Base-by-base conservation (phyloP, 1,140 invertebrate species). In the Drosophila fuyamai region DNA sequence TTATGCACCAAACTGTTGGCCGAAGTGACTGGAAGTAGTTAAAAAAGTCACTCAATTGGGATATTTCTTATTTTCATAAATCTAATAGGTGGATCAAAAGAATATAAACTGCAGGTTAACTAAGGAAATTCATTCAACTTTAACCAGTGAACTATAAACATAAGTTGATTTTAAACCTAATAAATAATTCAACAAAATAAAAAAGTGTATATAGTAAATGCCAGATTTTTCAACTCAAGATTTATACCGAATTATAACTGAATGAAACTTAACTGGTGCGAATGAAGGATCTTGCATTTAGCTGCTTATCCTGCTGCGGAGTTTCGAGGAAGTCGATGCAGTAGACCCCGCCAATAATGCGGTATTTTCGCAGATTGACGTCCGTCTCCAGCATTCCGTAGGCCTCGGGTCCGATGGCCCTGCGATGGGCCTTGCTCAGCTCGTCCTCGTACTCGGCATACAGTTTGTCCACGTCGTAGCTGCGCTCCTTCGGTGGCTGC, bases 281-380 rank as follows among this genome's bases (percentile, higher is more conserved):
- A 51, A 92, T 88, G 9, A 91, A 92, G 14, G 90, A 86, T 16
- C 72, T 67, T 0, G 80, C 79, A 57, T 94, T 35, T 92, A 95
- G 60, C 56, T 86, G 81, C 44, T 91, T 91, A 46, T 92, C 92
- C 80, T 96, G 96, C 1, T 95, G 94, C 1, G 95, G 95, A 40
- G 95, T 95, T 58, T 95, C 92, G 40, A 95, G 91, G 35, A 96
- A 92, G 85, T 96, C 94, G 10, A 96, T 92, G 71, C 94, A 94
- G 83, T 94, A 95, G 10, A 95, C 93, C 1, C 95, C 95, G 0
- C 95, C 95, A 9, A 96, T 92, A 36, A 96, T 94, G 2, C 92
- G 90, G 74, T 94, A 95, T 72, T 94, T 94, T n/a, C 95, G 92
- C 41, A 96, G 92, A 93, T 96, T 96, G 0, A 96, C 92, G 77